These are phyloP conservation scores for Drosophila tripunctata DNA, from an alignment of 2,888 invertebrate species.

Conservation along the genomic window DNA sequence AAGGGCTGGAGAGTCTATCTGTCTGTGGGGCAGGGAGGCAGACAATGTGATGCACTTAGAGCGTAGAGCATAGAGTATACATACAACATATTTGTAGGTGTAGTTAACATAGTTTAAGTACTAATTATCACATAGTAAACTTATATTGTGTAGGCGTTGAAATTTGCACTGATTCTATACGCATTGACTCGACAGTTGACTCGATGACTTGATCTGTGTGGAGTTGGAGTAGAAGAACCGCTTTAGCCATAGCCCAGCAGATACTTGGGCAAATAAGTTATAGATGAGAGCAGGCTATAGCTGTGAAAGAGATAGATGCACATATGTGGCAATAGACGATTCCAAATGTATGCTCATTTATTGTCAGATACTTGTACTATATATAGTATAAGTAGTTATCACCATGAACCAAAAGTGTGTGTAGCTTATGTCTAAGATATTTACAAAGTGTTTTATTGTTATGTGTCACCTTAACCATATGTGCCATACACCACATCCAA, in stretches of 20 bases:
- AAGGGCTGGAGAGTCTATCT: conserved; percentile 4
- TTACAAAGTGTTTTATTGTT: conserved; percentile 9
- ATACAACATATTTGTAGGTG: conserved; percentile 6
- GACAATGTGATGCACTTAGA: conserved; percentile 10
- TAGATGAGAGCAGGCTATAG: conserved; percentile 93
- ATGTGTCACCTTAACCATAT: conserved; percentile 48
- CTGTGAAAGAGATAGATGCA: conserved; percentile 84
- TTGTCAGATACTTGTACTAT: conserved; percentile 24
- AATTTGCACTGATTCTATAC: conserved; percentile 54
- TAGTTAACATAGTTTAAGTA: conserved; percentile 54
- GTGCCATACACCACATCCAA: conserved; percentile 38
- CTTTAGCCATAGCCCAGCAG: conserved; percentile 91
- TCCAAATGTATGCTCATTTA: conserved; percentile 32
- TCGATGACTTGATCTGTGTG: conserved; percentile 11
- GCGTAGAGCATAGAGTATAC: background rate
- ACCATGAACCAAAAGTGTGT: conserved; percentile 38
- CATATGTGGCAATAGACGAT: background rate
- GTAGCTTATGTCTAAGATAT: conserved; percentile 1
- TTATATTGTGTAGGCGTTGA: conserved; percentile 57
- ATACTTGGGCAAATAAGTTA: conserved; percentile 94
- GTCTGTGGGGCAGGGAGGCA: background rate
- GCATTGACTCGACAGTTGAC: conserved; percentile 62
- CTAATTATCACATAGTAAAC: conserved; percentile 79
- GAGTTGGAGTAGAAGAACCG: too few relatives aligned
- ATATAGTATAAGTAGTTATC: background rate